Evolutionary conservation across 2,888 invertebrate species (phyloP).

Genomic region (Cataglyphis livida): DNA sequence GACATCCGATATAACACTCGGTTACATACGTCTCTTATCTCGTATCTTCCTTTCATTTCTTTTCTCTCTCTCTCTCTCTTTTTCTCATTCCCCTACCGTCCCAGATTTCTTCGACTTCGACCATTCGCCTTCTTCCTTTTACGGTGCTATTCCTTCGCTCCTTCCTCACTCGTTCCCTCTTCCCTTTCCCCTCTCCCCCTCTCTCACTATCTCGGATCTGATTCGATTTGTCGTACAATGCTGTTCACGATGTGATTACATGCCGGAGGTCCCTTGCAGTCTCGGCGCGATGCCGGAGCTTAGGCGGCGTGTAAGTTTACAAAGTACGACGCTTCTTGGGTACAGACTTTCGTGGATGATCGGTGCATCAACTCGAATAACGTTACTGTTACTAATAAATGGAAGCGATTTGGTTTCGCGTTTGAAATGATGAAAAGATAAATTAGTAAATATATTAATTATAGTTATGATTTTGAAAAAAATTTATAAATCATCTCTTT

Average conservation of each 20-base stretch:
- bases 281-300: constrained; percentile 63
- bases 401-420: neutral
- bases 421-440: neutral
- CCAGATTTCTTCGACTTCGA: constrained; percentile 65
- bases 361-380: constrained; percentile 7
- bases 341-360: constrained; percentile 45
- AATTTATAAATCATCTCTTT: neutral
- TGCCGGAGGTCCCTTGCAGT: constrained; percentile 64
- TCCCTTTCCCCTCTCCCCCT: constrained; percentile 50
- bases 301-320: constrained; percentile 67
- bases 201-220: constrained; percentile 66
- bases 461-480: neutral
- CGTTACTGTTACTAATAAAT: constrained; percentile 10
- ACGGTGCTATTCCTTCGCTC: constrained; percentile 25
- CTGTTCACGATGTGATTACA: constrained; percentile 76
- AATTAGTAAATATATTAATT: neutral
- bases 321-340: constrained; percentile 57
- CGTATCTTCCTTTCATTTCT: neutral
- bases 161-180: constrained; percentile 54
- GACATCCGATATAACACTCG: constrained; percentile 8
- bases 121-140: constrained; percentile 71
- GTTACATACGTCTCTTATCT: constrained; percentile 37
- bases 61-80: neutral
- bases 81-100: constrained; percentile 62
- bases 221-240: constrained; percentile 79